Conservation (phyloP, 2,797 vertebrate species). For the Urocyon cinereoargenteus region DNA sequence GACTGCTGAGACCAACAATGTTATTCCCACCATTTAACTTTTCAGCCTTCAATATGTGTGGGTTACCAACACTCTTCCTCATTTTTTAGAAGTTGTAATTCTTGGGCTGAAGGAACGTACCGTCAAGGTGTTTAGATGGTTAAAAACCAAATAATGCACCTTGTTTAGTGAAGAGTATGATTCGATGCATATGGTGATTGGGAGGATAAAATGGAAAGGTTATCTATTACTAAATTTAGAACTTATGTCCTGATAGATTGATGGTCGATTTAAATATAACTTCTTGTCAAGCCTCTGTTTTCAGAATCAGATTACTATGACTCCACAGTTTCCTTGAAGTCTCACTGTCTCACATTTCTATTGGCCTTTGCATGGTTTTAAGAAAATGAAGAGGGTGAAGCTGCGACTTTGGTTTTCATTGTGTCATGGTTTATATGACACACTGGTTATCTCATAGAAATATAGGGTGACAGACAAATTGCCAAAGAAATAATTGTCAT, state of each 20-base stretch:
- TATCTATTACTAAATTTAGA: slow-evolving; percentile 72
- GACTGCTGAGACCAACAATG: neutral
- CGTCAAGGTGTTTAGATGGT: neutral
- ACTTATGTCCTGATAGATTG: slow-evolving; percentile 68
- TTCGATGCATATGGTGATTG: neutral
- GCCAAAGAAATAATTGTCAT: slow-evolving; percentile 37
- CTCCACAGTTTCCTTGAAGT: slow-evolving; percentile 70
- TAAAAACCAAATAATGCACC: slow-evolving; percentile 39
- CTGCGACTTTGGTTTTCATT: slow-evolving; percentile 11
- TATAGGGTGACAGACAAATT: neutral
- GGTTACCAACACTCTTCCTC: slow-evolving; percentile 32
- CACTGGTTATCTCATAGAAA: slow-evolving; percentile 54
- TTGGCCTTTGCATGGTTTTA: slow-evolving; percentile 68
- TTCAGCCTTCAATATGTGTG: neutral
- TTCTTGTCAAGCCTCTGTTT: slow-evolving; percentile 67
- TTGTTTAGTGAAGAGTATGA: neutral
- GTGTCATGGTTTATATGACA: slow-evolving; percentile 19
- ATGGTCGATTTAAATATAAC: slow-evolving; percentile 77
- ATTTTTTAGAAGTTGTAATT: slow-evolving; percentile 39
- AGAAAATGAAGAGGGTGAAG: slow-evolving; percentile 55
- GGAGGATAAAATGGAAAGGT: slow-evolving; percentile 57
- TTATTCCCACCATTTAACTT: slow-evolving; percentile 42
- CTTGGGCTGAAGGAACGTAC: slow-evolving; percentile 12
- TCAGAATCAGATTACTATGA: slow-evolving; percentile 73
- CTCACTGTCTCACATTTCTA: slow-evolving; percentile 60